Conservation (phyloP, 2,888 invertebrate species). For the Drosophila affinis region DNA sequence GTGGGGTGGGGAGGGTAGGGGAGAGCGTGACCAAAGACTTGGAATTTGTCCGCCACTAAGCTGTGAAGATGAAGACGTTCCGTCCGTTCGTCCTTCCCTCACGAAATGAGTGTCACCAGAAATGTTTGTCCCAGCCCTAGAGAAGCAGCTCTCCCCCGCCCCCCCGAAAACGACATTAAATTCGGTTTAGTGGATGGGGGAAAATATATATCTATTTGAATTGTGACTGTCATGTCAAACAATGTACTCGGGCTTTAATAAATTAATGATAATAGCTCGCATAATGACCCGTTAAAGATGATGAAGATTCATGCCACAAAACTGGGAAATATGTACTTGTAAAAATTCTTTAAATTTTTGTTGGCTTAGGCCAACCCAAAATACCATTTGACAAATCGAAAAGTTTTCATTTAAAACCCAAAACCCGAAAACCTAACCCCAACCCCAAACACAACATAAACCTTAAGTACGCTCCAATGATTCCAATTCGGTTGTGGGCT, state of each 20-base stretch:
- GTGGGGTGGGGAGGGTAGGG: conserved; percentile 10
- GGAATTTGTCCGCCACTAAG: conserved; percentile 57
- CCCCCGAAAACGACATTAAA: conserved; percentile 45
- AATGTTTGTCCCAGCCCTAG: conserved; percentile 21
- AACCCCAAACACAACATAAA: conserved; percentile 31
- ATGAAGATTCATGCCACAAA: conserved; percentile 3
- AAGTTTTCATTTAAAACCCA: conserved; percentile 54
- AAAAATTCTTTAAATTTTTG: conserved; percentile 4
- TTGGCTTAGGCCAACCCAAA: conserved; percentile 39
- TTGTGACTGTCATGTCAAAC: conserved; percentile 49
- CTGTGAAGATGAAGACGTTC: conserved; percentile 40
- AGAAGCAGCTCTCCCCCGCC: conserved; percentile 1
- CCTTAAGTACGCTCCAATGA: conserved; percentile 68
- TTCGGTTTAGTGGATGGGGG: conserved; percentile 24
- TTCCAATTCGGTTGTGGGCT: conserved; percentile 64
- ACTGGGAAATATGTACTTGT: not conserved
- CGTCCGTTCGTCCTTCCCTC: not conserved
- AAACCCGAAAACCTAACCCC: conserved; percentile 1
- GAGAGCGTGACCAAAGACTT: conserved; percentile 52
- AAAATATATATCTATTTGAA: conserved; percentile 40
- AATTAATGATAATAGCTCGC: conserved; percentile 70
- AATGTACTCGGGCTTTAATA: conserved; percentile 58
- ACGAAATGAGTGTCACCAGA: conserved; percentile 43
- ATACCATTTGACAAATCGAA: conserved; percentile 61
- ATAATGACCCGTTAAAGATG: conserved; percentile 38